Evolutionary conservation across 2,113 vertebrate genomes (phyloP).

Genomic region (Burhinus bistriatus): DNA sequence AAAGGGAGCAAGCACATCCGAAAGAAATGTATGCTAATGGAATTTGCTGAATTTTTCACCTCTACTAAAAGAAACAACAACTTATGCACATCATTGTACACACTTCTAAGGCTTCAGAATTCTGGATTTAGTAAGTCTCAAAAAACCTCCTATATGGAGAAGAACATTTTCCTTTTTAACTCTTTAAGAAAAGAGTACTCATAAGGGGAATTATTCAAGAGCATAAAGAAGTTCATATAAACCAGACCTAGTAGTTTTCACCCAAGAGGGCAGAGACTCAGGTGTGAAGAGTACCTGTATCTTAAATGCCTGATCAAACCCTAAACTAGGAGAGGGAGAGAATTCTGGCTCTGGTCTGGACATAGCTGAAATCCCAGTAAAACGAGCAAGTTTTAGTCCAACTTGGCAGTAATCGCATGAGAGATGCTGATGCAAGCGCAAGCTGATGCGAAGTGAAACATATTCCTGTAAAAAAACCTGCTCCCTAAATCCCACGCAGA

Average conservation of each 20-base stretch:
- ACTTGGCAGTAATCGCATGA: neutral
- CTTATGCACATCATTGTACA: neutral
- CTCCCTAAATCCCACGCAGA: neutral
- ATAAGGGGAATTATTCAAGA: neutral
- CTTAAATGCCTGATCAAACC: neutral
- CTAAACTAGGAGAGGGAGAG: rapidly evolving
- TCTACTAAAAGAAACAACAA: neutral
- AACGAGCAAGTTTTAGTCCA: neutral
- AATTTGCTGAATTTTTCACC: neutral
- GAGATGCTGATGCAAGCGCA: neutral
- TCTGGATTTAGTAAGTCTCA: neutral
- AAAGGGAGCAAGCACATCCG: neutral
- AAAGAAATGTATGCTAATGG: neutral
- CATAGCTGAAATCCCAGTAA: neutral
- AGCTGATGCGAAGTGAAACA: neutral
- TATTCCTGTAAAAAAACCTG: neutral
- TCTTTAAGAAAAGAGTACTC: neutral
- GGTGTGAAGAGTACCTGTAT: neutral
- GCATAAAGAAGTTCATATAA: neutral
- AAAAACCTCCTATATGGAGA: neutral
- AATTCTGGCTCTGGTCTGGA: neutral
- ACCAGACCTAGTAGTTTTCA: neutral
- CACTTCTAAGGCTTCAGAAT: neutral
- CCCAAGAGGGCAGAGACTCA: neutral
- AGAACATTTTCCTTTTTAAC: neutral